phyloP scores from a whole-genome alignment of 1,140 invertebrate species.

The Branchinecta lindahli region DNA sequence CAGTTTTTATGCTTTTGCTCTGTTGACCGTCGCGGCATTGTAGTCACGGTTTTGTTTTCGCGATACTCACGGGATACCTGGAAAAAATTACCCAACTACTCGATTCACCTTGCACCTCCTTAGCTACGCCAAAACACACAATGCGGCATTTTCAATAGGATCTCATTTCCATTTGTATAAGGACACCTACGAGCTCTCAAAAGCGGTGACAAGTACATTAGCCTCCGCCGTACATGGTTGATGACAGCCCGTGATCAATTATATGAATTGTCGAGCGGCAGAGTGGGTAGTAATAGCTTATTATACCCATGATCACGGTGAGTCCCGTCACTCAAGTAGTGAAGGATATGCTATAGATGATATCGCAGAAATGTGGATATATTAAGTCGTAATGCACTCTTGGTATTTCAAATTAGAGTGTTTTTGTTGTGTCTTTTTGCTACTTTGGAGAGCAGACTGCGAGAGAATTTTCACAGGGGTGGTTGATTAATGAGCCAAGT shows the following conservation, averaged over 20 bases:
- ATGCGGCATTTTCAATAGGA: not conserved
- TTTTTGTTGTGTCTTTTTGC: too few species aligned
- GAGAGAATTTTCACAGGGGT: too few species aligned
- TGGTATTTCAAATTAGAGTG: too few species aligned
- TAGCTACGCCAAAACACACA: not conserved
- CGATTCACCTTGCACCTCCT: too few species aligned
- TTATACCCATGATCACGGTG: not conserved
- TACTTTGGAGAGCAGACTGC: too few species aligned
- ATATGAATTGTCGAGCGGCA: not conserved
- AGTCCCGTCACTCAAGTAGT: not conserved
- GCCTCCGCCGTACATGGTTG: not conserved
- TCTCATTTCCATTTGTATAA: not conserved
- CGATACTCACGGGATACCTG: too few species aligned
- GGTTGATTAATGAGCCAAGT: too few species aligned
- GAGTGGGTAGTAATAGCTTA: slow-evolving; percentile 6
- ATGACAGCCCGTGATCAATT: slow-evolving; percentile 5
- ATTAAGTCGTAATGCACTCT: too few species aligned
- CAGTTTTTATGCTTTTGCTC: too few species aligned
- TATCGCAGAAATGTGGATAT: not conserved
- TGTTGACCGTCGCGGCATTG: too few species aligned
- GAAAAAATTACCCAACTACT: too few species aligned
- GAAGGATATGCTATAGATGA: not conserved
- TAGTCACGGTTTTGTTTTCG: too few species aligned
- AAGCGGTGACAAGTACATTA: slow-evolving; percentile 6
- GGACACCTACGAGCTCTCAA: slow-evolving; percentile 7